Conservation (phyloP, 1,140 invertebrate genomes). For the Campodea augens region DNA sequence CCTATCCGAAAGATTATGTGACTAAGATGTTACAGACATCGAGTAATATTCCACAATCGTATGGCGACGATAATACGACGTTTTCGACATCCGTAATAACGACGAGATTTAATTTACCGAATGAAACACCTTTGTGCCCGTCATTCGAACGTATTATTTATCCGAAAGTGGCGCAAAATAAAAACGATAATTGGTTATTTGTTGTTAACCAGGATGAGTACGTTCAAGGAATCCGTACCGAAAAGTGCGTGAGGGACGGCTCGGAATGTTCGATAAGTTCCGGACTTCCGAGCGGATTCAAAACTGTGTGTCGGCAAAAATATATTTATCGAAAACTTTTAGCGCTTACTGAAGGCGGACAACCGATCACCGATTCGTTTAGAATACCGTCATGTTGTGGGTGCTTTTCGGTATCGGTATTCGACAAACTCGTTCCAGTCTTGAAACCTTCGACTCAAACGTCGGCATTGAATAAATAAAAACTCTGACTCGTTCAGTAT, state of each 20-base stretch:
- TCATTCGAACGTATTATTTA: slow-evolving; percentile 22
- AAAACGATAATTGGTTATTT: slow-evolving; percentile 31
- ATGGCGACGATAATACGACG: too few species aligned
- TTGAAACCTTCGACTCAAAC: too few species aligned
- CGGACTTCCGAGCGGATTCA: slow-evolving; percentile 28
- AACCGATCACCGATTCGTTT: slow-evolving; percentile 24
- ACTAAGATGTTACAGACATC: too few species aligned
- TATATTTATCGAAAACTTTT: slow-evolving; percentile 34
- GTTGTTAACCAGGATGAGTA: slow-evolving; percentile 34
- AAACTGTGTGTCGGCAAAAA: slow-evolving; percentile 37
- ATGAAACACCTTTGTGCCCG: not conserved
- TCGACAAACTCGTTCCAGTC: too few species aligned
- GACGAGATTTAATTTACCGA: too few species aligned
- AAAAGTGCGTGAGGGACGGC: slow-evolving; percentile 27
- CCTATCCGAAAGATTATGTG: too few species aligned
- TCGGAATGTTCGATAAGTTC: slow-evolving; percentile 19
- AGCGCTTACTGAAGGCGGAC: slow-evolving; percentile 27
- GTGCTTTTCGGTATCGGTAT: too few species aligned
- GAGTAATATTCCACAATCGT: too few species aligned
- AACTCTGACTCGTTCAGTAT: too few species aligned
- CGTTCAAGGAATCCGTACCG: slow-evolving; percentile 31
- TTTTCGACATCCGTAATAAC: too few species aligned
- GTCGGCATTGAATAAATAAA: too few species aligned
- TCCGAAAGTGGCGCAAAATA: slow-evolving; percentile 26
- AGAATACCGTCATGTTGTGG: slow-evolving; percentile 21